These are phyloP conservation scores for Masticophis lateralis DNA, from an alignment of 2,797 vertebrate species.

Conservation along the genomic window DNA sequence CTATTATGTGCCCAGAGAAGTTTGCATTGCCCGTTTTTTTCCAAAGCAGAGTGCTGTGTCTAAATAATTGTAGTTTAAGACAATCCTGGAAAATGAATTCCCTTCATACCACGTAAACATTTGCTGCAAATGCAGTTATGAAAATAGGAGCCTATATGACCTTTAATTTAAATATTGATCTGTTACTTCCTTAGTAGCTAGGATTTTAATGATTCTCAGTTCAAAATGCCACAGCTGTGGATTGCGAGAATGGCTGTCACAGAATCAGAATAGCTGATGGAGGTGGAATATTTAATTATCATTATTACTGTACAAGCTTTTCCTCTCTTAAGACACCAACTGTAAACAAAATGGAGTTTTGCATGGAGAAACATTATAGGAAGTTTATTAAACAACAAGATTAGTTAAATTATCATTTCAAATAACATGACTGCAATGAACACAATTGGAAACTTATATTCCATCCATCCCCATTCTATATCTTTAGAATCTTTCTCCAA, in stretches of 20 bases:
- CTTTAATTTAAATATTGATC: not conserved
- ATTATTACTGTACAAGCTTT: not conserved
- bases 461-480: not conserved
- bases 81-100: too few species aligned
- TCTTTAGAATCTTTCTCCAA: not conserved
- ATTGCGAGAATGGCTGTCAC: not conserved
- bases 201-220: not conserved
- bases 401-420: not conserved
- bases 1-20: too few species aligned
- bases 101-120: too few species aligned
- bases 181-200: not conserved
- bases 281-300: not conserved
- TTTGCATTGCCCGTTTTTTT: too few species aligned
- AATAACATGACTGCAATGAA: not conserved
- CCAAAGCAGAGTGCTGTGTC: too few species aligned
- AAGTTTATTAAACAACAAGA: not conserved
- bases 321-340: not conserved
- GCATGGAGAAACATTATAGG: not conserved
- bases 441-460: not conserved
- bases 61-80: too few species aligned
- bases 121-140: too few species aligned
- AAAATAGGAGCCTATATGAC: not conserved
- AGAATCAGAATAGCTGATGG: not conserved
- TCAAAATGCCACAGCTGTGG: not conserved
- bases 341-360: not conserved